A percentile compares a stretch with the other conserved stretches of the same genome.
These are phyloP conservation scores for Stenodema calcarata DNA, from an alignment of 2,888 invertebrate species.

Conservation along the genomic window DNA sequence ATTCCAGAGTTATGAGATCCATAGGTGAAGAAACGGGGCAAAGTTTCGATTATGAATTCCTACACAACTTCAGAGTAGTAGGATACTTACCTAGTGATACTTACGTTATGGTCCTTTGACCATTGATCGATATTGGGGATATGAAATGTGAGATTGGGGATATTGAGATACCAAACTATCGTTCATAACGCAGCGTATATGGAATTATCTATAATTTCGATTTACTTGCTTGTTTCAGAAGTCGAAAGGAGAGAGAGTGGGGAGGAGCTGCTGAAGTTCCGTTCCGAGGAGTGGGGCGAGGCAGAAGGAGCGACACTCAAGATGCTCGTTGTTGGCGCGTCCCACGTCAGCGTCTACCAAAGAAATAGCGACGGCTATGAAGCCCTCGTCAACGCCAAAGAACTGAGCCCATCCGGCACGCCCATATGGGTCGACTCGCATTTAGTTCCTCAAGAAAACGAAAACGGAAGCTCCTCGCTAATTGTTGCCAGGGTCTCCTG, in stretches of 20 bases:
- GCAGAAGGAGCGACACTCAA: slow-evolving; percentile 22
- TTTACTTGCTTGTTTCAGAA: background rate
- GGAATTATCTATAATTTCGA: too few relatives aligned
- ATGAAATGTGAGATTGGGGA: too few relatives aligned
- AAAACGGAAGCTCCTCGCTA: background rate
- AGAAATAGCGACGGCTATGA: slow-evolving; percentile 28
- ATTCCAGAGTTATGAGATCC: too few relatives aligned
- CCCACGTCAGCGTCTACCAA: slow-evolving; percentile 34
- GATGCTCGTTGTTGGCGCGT: slow-evolving; percentile 20
- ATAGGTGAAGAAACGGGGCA: too few relatives aligned
- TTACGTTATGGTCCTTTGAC: too few relatives aligned
- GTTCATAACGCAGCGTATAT: too few relatives aligned
- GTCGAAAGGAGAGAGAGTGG: slow-evolving; percentile 15
- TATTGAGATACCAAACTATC: too few relatives aligned
- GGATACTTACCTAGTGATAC: too few relatives aligned
- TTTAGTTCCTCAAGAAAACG: slow-evolving; percentile 33
- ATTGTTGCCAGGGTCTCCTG: slow-evolving; percentile 8
- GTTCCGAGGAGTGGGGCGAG: slow-evolving; percentile 2
- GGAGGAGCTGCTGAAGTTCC: slow-evolving; percentile 22
- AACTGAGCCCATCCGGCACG: slow-evolving; percentile 32
- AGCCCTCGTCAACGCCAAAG: slow-evolving; percentile 35
- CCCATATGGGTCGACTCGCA: slow-evolving; percentile 38
- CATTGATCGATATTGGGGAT: too few relatives aligned
- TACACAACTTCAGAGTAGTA: too few relatives aligned
- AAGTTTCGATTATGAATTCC: too few relatives aligned